These are phyloP conservation scores for Tylochromis polylepis DNA, from an alignment of 2,113 vertebrate genomes.

Conservation along the genomic window DNA sequence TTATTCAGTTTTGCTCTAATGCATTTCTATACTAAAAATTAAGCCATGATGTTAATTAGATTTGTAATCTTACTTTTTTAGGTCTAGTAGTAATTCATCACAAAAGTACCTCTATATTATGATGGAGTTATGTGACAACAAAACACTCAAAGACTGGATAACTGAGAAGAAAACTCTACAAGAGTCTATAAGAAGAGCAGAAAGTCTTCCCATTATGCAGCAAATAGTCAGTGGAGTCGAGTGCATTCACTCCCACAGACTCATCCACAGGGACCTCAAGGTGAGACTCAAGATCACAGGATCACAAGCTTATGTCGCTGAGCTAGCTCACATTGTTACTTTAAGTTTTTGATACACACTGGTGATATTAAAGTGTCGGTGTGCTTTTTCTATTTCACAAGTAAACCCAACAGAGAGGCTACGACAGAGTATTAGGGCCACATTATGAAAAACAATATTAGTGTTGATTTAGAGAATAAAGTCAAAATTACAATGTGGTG, in stretches of 20 bases:
- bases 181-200: slow-evolving; percentile 25
- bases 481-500: not conserved
- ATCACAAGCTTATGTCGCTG: not conserved
- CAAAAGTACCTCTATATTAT: slow-evolving; percentile 68
- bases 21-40: not conserved
- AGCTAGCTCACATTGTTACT: not conserved
- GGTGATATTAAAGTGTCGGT: not conserved
- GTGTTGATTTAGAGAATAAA: not conserved
- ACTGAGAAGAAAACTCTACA: slow-evolving; percentile 28
- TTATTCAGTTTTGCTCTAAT: not conserved
- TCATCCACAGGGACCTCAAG: slow-evolving; percentile 76
- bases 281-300: not conserved
- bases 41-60: not conserved
- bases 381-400: not conserved
- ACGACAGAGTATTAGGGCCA: not conserved
- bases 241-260: slow-evolving; percentile 58
- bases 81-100: slow-evolving; percentile 18
- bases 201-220: slow-evolving; percentile 18
- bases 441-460: not conserved
- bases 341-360: not conserved
- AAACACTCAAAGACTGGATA: slow-evolving; percentile 66
- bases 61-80: not conserved
- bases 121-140: slow-evolving; percentile 72
- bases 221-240: slow-evolving; percentile 66
- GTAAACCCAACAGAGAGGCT: not conserved